Base-by-base conservation (phyloP, 2,797 vertebrate genomes). In the Phataginus tricuspis region DNA sequence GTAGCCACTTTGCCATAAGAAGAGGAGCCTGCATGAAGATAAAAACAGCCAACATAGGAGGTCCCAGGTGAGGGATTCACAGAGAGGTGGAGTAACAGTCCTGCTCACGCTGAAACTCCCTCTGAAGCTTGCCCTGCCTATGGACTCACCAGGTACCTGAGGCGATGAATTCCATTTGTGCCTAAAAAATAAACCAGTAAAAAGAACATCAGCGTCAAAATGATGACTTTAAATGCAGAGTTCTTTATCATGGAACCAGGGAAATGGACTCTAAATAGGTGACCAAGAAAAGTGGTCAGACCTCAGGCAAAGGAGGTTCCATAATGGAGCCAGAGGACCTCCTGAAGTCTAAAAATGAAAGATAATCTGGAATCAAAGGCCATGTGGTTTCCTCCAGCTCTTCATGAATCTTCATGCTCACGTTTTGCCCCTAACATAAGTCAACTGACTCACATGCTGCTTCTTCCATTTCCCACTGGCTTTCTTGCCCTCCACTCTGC, bases 81-180 rank as follows among this genome's bases (percentile, higher is more conserved):
- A 13, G 57, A 27, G 11, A 53, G 5, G 13, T 3, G 23, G 42
- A 10, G 31, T 39, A 4, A 64, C 3, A 21, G 13, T n/a, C 14
- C 64, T 25, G 39, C 15, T 59, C 5, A 2, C 25, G 3, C 2
- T 61, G 71, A 31, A 64, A 88, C 15, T 5, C 45, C 45, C 53
- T 13, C 3, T 8, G 79, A 57, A 42, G 29, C 7, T 31, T 4
- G 4, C 5, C 27, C 2, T 2, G 0, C 27, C 18, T 84, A 1
- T 0, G 39, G 45, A 29, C 21, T 45, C 74, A n/a, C 8, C 4
- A 55, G 19, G 10, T 19, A 18, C 31, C 9, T 1, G 0, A 80
- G 72, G n/a, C 39, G 53, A 34, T 7, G 45, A 55, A 72, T 74
- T 51, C 31, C 25, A 31, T 16, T 71, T 19, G 0, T 7, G 63